Conservation (phyloP, 2,888 invertebrate genomes). For the Pollenia labialis region DNA sequence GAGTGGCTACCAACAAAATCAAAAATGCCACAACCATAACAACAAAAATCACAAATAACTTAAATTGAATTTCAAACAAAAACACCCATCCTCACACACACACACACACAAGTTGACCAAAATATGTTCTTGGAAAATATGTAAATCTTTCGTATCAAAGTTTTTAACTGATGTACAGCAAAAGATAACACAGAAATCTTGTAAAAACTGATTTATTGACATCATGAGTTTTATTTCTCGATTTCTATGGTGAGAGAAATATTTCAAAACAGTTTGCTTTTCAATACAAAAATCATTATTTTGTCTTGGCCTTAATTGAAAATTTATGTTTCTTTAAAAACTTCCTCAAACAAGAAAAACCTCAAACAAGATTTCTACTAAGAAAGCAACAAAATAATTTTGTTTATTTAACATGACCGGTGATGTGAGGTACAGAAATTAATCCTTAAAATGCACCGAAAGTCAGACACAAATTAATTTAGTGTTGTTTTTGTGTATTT, state of each 20-base stretch:
- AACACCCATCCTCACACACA: not conserved
- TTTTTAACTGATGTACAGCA: slow-evolving; percentile 29
- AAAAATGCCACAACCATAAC: not conserved
- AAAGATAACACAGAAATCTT: slow-evolving; percentile 22
- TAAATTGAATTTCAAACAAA: slow-evolving; percentile 53
- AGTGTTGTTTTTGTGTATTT: slow-evolving; percentile 20
- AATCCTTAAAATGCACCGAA: slow-evolving; percentile 55
- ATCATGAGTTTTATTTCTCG: slow-evolving; percentile 15
- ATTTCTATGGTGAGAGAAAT: slow-evolving; percentile 3
- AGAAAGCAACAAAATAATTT: not conserved
- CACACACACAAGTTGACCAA: not conserved
- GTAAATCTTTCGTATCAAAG: slow-evolving; percentile 29
- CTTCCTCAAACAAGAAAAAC: slow-evolving; percentile 4
- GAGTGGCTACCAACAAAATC: slow-evolving; percentile 20
- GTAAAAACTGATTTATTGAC: slow-evolving; percentile 65
- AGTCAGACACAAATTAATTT: slow-evolving; percentile 44
- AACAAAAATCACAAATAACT: slow-evolving; percentile 49
- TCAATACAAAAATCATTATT: not conserved
- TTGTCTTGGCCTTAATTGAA: slow-evolving; percentile 59
- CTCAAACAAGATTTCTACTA: not conserved
- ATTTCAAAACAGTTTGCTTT: slow-evolving; percentile 34
- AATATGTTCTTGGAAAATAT: not conserved
- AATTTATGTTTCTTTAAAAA: slow-evolving; percentile 63
- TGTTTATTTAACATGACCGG: not conserved
- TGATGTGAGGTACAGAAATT: slow-evolving; percentile 11